Percentiles rank a stretch among this genome's conserved stretches.
Conservation (phyloP, 2,888 invertebrate genomes). For the Cheilosia soror region DNA sequence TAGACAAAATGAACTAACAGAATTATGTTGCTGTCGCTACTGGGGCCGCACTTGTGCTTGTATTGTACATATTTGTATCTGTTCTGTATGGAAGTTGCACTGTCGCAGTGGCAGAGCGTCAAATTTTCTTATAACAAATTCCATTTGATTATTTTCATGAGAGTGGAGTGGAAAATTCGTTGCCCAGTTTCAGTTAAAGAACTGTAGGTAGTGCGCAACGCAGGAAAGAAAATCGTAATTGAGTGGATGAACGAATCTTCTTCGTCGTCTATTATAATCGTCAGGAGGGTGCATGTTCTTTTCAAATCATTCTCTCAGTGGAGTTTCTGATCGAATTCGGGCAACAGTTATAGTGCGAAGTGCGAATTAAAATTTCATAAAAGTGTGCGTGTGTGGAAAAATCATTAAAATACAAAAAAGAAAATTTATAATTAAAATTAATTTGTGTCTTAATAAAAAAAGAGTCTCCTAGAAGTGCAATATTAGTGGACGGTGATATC, state of each 20-base stretch:
- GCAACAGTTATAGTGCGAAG: constrained; percentile 33
- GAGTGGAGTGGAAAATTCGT: constrained; percentile 39
- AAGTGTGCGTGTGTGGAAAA: constrained; percentile 40
- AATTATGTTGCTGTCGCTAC: constrained; percentile 27
- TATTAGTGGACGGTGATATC: constrained; percentile 30
- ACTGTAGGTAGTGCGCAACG: constrained; percentile 55
- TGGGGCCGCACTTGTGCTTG: background rate
- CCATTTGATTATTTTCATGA: constrained; percentile 39
- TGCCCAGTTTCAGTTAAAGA: constrained; percentile 45
- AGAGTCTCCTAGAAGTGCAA: constrained; percentile 44
- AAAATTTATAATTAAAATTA: constrained; percentile 1
- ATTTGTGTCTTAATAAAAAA: constrained; percentile 41
- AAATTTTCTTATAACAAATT: constrained; percentile 6
- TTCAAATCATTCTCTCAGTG: constrained; percentile 53
- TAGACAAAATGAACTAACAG: background rate
- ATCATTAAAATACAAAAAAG: constrained; percentile 36
- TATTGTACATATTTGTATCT: no score
- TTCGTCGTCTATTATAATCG: constrained; percentile 22
- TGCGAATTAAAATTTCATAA: constrained; percentile 12
- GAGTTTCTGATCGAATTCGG: constrained; percentile 63
- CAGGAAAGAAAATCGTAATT: constrained; percentile 55
- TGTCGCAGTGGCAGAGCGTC: background rate
- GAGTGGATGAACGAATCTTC: constrained; percentile 32
- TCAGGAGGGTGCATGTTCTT: constrained; percentile 67
- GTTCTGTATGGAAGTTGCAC: no score